Evolutionary conservation across 2,888 invertebrate genomes (phyloP).

Genomic region (Drosophila neotestacea): DNA sequence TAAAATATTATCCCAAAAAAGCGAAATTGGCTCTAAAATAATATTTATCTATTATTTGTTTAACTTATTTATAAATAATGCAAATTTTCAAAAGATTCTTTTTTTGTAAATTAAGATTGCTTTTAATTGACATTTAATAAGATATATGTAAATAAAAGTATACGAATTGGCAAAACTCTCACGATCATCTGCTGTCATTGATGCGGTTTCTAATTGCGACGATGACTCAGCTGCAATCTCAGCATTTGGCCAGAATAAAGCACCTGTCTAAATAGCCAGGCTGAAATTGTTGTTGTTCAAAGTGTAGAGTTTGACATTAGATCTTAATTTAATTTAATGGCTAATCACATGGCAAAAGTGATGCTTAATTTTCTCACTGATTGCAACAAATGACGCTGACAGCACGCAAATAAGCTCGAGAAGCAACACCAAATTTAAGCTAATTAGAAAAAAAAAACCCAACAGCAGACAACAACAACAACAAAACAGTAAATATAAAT

Average conservation of each 20-base stretch:
- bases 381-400: constrained; percentile 67
- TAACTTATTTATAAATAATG: background rate
- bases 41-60: background rate
- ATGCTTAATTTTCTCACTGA: constrained; percentile 72
- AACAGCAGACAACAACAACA: constrained; percentile 29
- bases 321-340: constrained; percentile 64
- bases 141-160: constrained; percentile 8
- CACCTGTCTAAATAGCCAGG: constrained; percentile 35
- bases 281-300: constrained; percentile 25
- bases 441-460: constrained; percentile 53
- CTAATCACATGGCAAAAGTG: constrained; percentile 56
- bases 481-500: constrained; percentile 41
- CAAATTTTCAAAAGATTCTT: background rate
- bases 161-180: constrained; percentile 62
- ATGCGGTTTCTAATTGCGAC: constrained; percentile 41
- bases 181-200: constrained; percentile 54
- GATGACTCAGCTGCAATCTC: constrained; percentile 64
- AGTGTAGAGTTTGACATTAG: constrained; percentile 59
- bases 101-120: background rate
- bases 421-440: constrained; percentile 47
- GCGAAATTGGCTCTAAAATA: background rate
- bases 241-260: constrained; percentile 13
- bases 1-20: too few relatives aligned
- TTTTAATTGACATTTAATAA: background rate
- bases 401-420: constrained; percentile 46